Conservation (phyloP, 2,113 vertebrate species). For the Geothlypis trichas region DNA sequence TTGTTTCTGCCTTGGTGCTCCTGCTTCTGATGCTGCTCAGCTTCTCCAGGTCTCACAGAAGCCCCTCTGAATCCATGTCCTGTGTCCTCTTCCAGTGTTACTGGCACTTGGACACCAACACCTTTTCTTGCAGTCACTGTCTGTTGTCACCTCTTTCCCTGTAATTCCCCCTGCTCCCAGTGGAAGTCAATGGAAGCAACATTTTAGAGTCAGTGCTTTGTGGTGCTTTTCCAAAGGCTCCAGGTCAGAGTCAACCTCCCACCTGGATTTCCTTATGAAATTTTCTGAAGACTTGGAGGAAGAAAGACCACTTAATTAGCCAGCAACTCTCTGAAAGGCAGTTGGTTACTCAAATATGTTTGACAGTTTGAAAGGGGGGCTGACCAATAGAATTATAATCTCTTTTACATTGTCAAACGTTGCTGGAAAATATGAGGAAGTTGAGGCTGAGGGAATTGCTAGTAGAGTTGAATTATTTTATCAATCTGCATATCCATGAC, state of each 20-base stretch:
- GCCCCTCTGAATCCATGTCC: background rate
- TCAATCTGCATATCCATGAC: background rate
- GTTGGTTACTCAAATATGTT: background rate
- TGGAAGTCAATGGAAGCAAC: background rate
- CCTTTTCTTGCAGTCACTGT: background rate
- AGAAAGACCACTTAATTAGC: background rate
- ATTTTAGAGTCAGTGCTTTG: background rate
- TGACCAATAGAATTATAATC: background rate
- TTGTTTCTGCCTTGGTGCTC: background rate
- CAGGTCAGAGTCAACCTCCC: background rate
- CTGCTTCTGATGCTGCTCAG: background rate
- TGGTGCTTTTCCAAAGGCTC: background rate
- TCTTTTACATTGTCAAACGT: background rate
- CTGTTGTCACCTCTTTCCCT: background rate
- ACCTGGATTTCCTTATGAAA: background rate
- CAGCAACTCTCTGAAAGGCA: background rate
- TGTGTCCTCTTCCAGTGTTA: background rate
- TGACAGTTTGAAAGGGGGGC: accelerated
- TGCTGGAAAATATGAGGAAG: background rate
- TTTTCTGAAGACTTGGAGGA: background rate
- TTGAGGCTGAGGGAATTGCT: background rate
- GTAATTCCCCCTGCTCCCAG: background rate
- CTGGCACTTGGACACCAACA: background rate
- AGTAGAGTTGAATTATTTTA: background rate
- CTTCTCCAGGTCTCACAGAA: background rate